Percentiles rank a stretch among this genome's conserved stretches.
These are phyloP conservation scores for Taenioides sp. DNA, from an alignment of 2,797 vertebrate species.

Conservation along the genomic window DNA sequence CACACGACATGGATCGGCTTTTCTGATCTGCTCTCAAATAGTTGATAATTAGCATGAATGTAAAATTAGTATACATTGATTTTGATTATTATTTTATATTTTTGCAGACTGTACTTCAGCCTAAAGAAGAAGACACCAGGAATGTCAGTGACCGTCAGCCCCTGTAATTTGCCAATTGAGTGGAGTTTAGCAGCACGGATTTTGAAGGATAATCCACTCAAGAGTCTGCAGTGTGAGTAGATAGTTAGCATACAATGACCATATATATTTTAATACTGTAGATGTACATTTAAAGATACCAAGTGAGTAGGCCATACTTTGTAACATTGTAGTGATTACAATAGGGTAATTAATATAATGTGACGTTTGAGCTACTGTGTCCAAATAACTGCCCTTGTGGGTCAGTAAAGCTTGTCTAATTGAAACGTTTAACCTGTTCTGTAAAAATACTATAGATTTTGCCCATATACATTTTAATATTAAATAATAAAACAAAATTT, in stretches of 20 bases:
- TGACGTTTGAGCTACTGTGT: too few species aligned
- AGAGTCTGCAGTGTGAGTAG: constrained; percentile 79
- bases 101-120: constrained; percentile 83
- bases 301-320: not conserved
- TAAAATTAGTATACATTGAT: constrained; percentile 24
- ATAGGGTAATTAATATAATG: too few species aligned
- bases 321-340: not conserved
- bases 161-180: constrained; percentile 83
- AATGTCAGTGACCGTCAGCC: constrained; percentile 84
- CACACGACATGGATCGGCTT: constrained; percentile 52
- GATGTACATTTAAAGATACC: too few species aligned
- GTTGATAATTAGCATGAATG: constrained; percentile 36
- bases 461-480: too few species aligned
- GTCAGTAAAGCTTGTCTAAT: too few species aligned
- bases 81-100: constrained; percentile 6
- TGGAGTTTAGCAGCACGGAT: constrained; percentile 81
- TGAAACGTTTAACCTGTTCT: too few species aligned
- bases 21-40: constrained; percentile 46
- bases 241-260: constrained; percentile 1
- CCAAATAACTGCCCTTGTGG: too few species aligned
- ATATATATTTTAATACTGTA: not conserved
- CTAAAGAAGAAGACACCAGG: constrained; percentile 77
- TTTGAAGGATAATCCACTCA: constrained; percentile 76
- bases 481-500: not conserved
- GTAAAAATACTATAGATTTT: too few species aligned